Conservation (phyloP, 1,140 invertebrate species). For the Maconellicoccus hirsutus region DNA sequence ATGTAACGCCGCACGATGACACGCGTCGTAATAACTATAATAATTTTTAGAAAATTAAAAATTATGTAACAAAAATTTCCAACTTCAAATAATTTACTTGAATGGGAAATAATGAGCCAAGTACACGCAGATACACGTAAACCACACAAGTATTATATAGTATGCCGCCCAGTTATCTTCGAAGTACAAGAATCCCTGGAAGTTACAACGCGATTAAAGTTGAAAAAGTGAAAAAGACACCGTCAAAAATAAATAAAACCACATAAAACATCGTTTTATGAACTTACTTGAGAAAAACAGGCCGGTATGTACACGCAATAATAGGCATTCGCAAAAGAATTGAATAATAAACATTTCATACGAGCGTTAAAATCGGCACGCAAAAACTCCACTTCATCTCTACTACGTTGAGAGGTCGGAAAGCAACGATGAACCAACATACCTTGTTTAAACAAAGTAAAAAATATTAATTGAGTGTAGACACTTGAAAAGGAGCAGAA, state of each 20-base stretch:
- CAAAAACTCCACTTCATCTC: constrained; percentile 73
- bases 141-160: constrained; percentile 68
- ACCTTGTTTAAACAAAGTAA: neutral
- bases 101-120: constrained; percentile 62
- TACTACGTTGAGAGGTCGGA: neutral
- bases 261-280: neutral
- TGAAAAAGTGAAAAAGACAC: neutral
- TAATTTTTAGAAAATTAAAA: neutral
- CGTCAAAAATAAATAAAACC: too few species aligned
- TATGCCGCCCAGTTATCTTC: constrained; percentile 72
- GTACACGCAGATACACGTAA: constrained; percentile 70
- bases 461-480: neutral
- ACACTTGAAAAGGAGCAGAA: neutral
- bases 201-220: constrained; percentile 29
- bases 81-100: neutral
- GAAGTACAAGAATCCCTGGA: constrained; percentile 68
- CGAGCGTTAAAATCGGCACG: constrained; percentile 76
- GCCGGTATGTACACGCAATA: constrained; percentile 83
- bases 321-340: constrained; percentile 78
- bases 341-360: constrained; percentile 80
- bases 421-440: neutral
- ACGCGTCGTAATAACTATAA: constrained; percentile 64
- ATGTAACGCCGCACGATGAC: constrained; percentile 80
- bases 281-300: constrained; percentile 65
- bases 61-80: too few species aligned